Percentiles rank a stretch among this genome's conserved stretches.
Conservation (phyloP, 92 coral and sea anemone species). For the Epizoanthus stellaris region DNA sequence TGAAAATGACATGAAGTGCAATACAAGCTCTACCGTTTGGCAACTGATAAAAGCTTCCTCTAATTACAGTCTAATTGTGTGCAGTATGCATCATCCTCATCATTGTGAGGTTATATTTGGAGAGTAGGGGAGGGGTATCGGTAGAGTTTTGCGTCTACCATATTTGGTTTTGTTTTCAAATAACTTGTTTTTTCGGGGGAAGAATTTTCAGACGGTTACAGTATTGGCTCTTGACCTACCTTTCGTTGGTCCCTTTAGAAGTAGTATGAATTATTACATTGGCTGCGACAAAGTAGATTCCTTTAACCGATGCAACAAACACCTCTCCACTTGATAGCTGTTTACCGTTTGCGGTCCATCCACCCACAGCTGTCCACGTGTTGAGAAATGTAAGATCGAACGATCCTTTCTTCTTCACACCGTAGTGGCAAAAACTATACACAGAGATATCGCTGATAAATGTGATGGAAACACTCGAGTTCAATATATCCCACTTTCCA, state of each 20-base stretch:
- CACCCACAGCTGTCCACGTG: conserved; percentile 28
- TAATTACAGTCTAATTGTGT: too few relatives aligned
- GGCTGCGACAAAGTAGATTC: conserved; percentile 22
- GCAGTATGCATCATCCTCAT: too few relatives aligned
- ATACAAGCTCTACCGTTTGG: too few relatives aligned
- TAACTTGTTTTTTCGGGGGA: too few relatives aligned
- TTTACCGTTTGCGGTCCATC: conserved; percentile 9
- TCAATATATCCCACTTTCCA: background rate
- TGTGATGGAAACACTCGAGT: conserved; percentile 11
- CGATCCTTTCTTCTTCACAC: background rate
- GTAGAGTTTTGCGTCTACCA: too few relatives aligned
- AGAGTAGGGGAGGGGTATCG: too few relatives aligned
- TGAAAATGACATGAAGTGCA: too few relatives aligned
- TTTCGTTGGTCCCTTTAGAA: background rate
- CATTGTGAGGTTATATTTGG: too few relatives aligned
- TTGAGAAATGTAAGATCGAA: conserved; percentile 2
- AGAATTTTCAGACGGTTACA: too few relatives aligned
- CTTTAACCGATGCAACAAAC: conserved; percentile 26
- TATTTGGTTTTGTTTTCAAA: too few relatives aligned
- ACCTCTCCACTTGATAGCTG: background rate
- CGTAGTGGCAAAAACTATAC: background rate
- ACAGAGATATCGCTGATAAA: background rate
- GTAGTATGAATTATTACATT: conserved; percentile 15
- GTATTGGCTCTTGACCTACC: background rate
- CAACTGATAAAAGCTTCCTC: too few relatives aligned